Evolutionary conservation across 1,140 invertebrate species (phyloP).

Genomic region (Lepidotrigona ventralis): DNA sequence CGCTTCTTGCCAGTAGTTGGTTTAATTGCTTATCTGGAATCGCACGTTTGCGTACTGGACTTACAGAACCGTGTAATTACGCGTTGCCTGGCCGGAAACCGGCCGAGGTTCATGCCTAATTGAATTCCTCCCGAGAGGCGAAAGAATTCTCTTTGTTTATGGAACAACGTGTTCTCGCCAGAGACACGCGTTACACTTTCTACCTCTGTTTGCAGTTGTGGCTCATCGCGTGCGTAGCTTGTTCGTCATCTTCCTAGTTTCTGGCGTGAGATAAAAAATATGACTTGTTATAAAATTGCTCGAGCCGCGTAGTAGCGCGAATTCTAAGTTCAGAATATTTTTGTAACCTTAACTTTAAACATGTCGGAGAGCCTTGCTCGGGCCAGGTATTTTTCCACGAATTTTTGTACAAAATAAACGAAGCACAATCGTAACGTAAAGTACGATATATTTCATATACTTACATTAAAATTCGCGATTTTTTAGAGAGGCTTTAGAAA

Average conservation of each 20-base stretch:
- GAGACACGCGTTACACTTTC: not conserved
- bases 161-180: not conserved
- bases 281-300: not conserved
- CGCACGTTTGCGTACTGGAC: constrained; percentile 29
- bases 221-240: not conserved
- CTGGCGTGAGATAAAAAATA: not conserved
- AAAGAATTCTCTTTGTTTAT: constrained; percentile 66
- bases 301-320: no score
- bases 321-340: no score
- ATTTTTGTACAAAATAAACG: no score
- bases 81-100: constrained; percentile 72
- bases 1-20: not conserved
- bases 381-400: no score
- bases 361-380: no score
- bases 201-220: not conserved
- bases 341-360: no score
- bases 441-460: no score
- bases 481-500: no score
- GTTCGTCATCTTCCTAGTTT: not conserved
- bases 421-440: no score
- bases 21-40: constrained; percentile 47
- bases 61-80: constrained; percentile 71
- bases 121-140: constrained; percentile 53
- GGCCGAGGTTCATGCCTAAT: constrained; percentile 56
- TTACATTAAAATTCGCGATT: no score